phyloP scores from a whole-genome alignment of 1,140 invertebrate species.

The Bradysia coprophila region DNA sequence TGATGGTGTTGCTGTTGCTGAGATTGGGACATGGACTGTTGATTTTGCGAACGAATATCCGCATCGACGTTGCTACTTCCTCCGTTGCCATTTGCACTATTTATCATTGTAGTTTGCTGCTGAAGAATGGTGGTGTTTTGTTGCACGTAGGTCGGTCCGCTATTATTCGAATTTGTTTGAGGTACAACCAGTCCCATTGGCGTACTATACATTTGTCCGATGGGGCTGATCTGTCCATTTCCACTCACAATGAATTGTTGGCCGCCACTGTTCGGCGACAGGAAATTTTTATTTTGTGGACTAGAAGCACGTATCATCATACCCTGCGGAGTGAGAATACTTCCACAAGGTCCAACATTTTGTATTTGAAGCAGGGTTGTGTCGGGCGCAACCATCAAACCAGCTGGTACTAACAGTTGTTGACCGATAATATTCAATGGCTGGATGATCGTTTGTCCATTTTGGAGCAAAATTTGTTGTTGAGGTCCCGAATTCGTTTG shows the following conservation, averaged over 20 bases:
- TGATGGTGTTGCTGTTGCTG: conserved; percentile 24
- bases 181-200: conserved; percentile 57
- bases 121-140: conserved; percentile 42
- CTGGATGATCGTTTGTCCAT: conserved; percentile 31
- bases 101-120: conserved; percentile 45
- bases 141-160: conserved; percentile 36
- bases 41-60: conserved; percentile 52
- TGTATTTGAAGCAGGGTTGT: conserved; percentile 55
- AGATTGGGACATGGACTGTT: conserved; percentile 34
- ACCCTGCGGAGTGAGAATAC: conserved; percentile 25
- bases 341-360: conserved; percentile 33
- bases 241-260: conserved; percentile 39
- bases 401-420: conserved; percentile 64
- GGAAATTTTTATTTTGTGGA: conserved; percentile 52
- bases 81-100: conserved; percentile 4
- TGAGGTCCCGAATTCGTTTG: conserved; percentile 40
- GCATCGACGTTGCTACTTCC: conserved; percentile 9
- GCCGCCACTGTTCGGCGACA: conserved; percentile 50
- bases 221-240: conserved; percentile 57
- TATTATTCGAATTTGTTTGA: conserved; percentile 15
- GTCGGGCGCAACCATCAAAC: conserved; percentile 53
- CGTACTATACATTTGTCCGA: conserved; percentile 48
- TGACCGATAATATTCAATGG: conserved; percentile 67
- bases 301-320: conserved; percentile 59
- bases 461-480: conserved; percentile 53